Conservation (phyloP, 2,888 invertebrate genomes). For the Noctua comes region DNA sequence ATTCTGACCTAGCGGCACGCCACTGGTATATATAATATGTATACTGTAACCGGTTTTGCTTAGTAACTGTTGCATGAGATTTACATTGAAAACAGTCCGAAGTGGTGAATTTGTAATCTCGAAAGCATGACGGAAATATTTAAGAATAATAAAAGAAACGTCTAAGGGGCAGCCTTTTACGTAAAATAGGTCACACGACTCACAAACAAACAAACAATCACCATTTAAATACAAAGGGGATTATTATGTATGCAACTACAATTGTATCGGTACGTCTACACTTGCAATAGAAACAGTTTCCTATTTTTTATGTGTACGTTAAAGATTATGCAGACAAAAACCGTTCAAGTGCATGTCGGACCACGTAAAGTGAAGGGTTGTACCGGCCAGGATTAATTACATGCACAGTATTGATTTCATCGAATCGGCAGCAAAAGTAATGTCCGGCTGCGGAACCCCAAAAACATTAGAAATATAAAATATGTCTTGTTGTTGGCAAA, state of each 20-base stretch:
- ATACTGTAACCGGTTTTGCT: not conserved
- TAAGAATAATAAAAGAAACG: not conserved
- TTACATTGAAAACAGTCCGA: not conserved
- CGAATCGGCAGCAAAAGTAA: not conserved
- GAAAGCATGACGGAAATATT: not conserved
- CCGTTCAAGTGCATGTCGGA: not conserved
- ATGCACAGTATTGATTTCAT: not conserved
- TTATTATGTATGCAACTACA: conserved; percentile 13
- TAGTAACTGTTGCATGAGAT: not conserved
- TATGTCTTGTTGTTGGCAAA: not conserved
- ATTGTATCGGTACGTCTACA: conserved; percentile 3
- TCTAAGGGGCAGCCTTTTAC: not conserved
- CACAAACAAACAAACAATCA: conserved; percentile 9
- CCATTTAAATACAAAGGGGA: conserved; percentile 16
- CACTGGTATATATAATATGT: no score
- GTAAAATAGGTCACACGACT: conserved; percentile 16
- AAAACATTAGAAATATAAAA: not conserved
- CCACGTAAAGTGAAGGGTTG: not conserved
- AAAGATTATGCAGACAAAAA: not conserved
- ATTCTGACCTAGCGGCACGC: no score
- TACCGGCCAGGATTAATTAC: not conserved
- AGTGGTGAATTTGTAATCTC: no score
- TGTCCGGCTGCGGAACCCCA: not conserved
- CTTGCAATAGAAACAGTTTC: not conserved
- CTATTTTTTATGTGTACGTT: conserved; percentile 80